Base-by-base conservation (phyloP, 2,113 vertebrate genomes). In the Petromus typicus region DNA sequence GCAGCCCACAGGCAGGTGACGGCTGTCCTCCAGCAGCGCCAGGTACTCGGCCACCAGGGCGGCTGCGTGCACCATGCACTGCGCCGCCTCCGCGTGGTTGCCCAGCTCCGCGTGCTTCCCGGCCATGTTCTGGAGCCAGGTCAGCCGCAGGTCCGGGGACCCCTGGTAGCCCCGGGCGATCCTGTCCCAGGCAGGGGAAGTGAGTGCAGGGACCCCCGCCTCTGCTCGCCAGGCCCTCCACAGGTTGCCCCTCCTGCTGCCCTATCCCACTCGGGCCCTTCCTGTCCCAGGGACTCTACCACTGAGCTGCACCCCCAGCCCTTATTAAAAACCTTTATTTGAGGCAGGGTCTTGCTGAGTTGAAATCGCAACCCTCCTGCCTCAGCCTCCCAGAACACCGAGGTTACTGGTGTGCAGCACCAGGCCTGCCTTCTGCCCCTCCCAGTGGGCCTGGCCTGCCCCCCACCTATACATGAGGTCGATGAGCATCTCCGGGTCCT, bases 121-220 rank as follows among this genome's bases (percentile, higher is more conserved):
- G 0, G 99, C 99, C 99, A 99, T 99, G 97, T 99, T 99, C 98
- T 99, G 99, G 27, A 99, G 98, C 99, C 99, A 99, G 0, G 99
- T 99, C 90, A 99, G 98, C 34, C 99, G 98, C 93, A 99, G 97
- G 95, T 99, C 99, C 0, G 99, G 99, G 3, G 99, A 99, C 88
- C 99, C 99, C 98, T 99, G 99, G 98, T 99, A 99, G 76, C 99
- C 99, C 86, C 99, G 99, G 78, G 99, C 99, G n/a, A 99, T 99
- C 97, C 99, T 99, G 95, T 67, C 45, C 43, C 48, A 71, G 34
- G 61, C 22, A 25, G 27, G 37, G 14, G 64, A 76, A 1, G 4
- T 81, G 43, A 93, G 61, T 14, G 4, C 7, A 11, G 66, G 16
- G 51, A 40, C 54, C 23, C 5, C n/a, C 23, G 51, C 27, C 30